A percentile compares a stretch with the other conserved stretches of the same genome.
These are phyloP conservation scores for Arion vulgaris DNA, from an alignment of 1,140 invertebrate species.

Conservation along the genomic window DNA sequence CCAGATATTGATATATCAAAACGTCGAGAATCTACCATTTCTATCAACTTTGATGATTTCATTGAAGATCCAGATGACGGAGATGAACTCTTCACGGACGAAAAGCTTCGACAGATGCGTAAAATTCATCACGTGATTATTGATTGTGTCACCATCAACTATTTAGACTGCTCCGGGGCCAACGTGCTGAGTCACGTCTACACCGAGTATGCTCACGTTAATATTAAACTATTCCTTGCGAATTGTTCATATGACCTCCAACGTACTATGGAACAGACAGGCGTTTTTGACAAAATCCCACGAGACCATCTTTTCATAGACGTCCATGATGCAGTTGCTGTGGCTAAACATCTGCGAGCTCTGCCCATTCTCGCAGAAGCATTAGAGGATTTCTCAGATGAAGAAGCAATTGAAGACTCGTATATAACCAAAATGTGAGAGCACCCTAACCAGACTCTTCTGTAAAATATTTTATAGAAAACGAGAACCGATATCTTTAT, in stretches of 20 bases:
- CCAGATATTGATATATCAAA: conserved; percentile 20
- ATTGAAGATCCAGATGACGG: conserved; percentile 64
- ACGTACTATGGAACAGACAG: conserved; percentile 59
- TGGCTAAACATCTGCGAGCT: conserved; percentile 54
- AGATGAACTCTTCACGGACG: conserved; percentile 58
- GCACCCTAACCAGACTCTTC: too few species aligned
- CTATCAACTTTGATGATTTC: conserved; percentile 54
- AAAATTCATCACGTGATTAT: conserved; percentile 69
- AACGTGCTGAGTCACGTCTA: conserved; percentile 69
- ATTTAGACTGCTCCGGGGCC: conserved; percentile 72
- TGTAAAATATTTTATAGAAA: too few species aligned
- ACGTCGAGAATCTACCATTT: conserved; percentile 43
- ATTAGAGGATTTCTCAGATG: conserved; percentile 61
- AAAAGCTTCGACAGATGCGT: conserved; percentile 57
- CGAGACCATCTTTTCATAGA: conserved; percentile 61
- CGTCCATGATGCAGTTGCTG: conserved; percentile 58
- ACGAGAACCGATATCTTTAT: too few species aligned
- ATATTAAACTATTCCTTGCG: conserved; percentile 63
- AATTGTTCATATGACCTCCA: conserved; percentile 56
- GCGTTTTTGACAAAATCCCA: conserved; percentile 61
- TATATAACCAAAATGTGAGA: conserved; percentile 61
- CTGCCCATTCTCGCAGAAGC: conserved; percentile 46
- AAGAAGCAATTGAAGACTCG: conserved; percentile 66
- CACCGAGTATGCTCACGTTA: conserved; percentile 62
- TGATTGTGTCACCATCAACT: conserved; percentile 71